Conservation (phyloP, 2,797 vertebrate genomes). For the Leucoraja ocellata region DNA sequence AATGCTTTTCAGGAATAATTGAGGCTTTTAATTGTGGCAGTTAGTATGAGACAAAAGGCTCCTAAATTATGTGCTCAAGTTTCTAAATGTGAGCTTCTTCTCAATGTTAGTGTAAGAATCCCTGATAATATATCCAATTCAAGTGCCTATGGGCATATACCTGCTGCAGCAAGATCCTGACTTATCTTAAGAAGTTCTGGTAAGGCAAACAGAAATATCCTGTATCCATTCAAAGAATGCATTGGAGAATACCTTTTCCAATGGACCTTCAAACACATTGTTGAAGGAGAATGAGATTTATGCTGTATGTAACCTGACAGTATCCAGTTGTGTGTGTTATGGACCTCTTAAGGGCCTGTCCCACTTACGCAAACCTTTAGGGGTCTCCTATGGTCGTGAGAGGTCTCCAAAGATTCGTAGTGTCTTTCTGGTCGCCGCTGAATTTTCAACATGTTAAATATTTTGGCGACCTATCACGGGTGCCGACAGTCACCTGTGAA, state of each 20-base stretch:
- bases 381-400: no score
- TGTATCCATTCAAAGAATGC: background rate
- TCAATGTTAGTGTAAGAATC: background rate
- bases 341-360: no score
- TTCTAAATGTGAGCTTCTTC: background rate
- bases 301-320: background rate
- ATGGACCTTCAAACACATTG: background rate
- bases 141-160: background rate
- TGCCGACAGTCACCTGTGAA: no score
- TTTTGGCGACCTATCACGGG: no score
- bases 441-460: no score
- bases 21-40: background rate
- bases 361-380: no score
- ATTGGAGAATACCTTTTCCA: background rate
- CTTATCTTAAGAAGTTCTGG: background rate
- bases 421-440: no score
- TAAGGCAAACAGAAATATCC: background rate
- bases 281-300: background rate
- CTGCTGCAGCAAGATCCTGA: background rate
- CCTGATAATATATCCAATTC: background rate
- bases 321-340: background rate
- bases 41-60: background rate
- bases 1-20: background rate
- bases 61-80: background rate
- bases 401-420: no score